Percentiles rank a stretch among this genome's conserved stretches.
Evolutionary conservation across 2,888 invertebrate genomes (phyloP).

Genomic region (Yponomeuta malinellus): DNA sequence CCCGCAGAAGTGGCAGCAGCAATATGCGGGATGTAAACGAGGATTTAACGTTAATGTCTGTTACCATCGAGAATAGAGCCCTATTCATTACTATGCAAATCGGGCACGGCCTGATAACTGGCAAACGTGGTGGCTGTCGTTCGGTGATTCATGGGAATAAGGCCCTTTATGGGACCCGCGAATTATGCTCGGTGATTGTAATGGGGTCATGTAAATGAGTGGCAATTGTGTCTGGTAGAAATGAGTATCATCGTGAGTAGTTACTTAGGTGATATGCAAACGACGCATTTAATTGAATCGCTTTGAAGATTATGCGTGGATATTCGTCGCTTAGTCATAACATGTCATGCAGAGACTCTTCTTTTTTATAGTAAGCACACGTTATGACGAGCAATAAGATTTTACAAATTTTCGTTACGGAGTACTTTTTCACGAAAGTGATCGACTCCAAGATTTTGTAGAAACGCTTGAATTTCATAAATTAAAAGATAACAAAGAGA

Average conservation of each 20-base stretch:
- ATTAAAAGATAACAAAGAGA: no score
- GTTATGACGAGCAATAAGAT: no score
- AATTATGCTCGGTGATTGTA: background rate
- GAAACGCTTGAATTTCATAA: no score
- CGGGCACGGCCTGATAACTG: background rate
- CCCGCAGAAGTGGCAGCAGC: background rate
- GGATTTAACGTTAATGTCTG: background rate
- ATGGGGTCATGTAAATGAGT: background rate
- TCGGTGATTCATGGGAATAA: constrained; percentile 9
- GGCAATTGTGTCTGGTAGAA: background rate
- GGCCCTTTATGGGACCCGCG: background rate
- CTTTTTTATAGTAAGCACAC: no score
- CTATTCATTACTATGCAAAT: constrained; percentile 13
- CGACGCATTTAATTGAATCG: no score
- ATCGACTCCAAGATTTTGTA: no score
- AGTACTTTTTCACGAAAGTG: no score
- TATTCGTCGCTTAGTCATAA: no score
- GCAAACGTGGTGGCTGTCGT: constrained; percentile 8
- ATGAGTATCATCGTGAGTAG: background rate
- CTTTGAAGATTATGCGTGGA: no score
- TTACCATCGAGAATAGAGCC: background rate
- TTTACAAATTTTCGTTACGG: no score
- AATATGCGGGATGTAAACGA: background rate
- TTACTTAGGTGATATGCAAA: background rate
- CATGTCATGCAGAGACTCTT: no score